Percentiles rank a stretch among this genome's conserved stretches.
phyloP scores from a whole-genome alignment of 2,888 invertebrate genomes.

The Drosophila nr. medialis region DNA sequence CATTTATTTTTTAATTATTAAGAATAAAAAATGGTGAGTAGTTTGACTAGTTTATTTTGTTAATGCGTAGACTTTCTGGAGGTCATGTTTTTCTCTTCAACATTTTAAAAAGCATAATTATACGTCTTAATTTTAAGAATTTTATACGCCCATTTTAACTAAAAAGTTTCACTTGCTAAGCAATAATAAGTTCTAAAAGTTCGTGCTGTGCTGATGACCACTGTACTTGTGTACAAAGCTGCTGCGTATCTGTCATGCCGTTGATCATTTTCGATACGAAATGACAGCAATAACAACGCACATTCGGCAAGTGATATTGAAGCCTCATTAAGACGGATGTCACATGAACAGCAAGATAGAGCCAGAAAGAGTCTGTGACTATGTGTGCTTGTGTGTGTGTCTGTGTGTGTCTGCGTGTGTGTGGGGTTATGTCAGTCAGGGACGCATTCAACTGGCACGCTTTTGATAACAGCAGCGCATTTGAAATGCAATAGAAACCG shows the following conservation, averaged over 20 bases:
- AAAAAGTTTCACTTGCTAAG: background rate
- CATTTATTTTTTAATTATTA: background rate
- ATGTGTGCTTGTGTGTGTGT: too few species aligned
- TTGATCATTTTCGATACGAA: slow-evolving; percentile 24
- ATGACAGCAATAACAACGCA: slow-evolving; percentile 12
- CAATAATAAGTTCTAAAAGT: background rate
- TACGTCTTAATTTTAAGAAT: too few species aligned
- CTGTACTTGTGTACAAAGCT: slow-evolving; percentile 5
- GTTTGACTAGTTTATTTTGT: background rate
- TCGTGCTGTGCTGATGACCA: background rate
- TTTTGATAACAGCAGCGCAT: slow-evolving; percentile 65
- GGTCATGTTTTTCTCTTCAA: background rate
- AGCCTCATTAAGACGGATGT: slow-evolving; percentile 69
- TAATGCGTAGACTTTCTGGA: background rate
- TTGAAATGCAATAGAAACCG: slow-evolving; percentile 74
- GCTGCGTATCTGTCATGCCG: slow-evolving; percentile 19
- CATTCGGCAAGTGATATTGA: slow-evolving; percentile 74
- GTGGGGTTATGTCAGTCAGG: slow-evolving; percentile 49
- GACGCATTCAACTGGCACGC: slow-evolving; percentile 69
- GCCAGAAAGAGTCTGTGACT: background rate
- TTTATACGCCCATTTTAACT: background rate
- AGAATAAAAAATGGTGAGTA: background rate
- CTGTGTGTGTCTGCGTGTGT: background rate
- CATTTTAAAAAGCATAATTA: background rate
- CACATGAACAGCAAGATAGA: slow-evolving; percentile 16